Conservation (phyloP, 1,140 invertebrate species). For the Formica exsecta region DNA sequence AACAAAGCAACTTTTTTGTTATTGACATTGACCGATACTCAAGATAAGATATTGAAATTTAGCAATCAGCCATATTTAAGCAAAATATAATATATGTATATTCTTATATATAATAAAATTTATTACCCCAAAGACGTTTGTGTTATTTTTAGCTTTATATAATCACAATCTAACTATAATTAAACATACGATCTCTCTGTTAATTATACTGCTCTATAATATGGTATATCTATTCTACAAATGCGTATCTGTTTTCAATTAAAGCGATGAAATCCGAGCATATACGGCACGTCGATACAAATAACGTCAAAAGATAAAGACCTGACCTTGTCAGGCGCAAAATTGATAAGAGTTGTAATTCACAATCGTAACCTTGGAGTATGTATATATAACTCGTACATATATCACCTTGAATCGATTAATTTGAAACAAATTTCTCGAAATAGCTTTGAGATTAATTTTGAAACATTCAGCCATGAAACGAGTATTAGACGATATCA, state of each 20-base stretch:
- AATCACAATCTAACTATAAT: constrained; percentile 6
- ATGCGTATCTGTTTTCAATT: constrained; percentile 3
- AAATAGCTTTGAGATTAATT: constrained; percentile 63
- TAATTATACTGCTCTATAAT: neutral
- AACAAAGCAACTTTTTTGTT: neutral
- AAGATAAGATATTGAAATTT: constrained; percentile 26
- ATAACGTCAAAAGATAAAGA: constrained; percentile 64
- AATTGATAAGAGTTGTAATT: constrained; percentile 74
- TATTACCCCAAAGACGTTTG: neutral
- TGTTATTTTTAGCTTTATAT: neutral
- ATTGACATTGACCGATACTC: neutral
- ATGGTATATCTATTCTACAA: constrained; percentile 12
- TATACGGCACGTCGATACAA: constrained; percentile 11
- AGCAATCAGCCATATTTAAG: neutral
- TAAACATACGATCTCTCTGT: neutral
- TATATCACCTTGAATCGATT: constrained; percentile 62
- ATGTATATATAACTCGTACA: constrained; percentile 51
- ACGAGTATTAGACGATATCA: neutral
- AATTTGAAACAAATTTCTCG: constrained; percentile 60
- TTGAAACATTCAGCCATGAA: constrained; percentile 24
- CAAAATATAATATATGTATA: neutral
- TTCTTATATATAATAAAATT: neutral
- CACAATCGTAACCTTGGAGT: constrained; percentile 65
- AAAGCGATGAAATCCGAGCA: constrained; percentile 2
- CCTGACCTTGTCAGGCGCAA: constrained; percentile 65